Evolutionary conservation across 2,113 vertebrate species (phyloP), one percentile per base, ranked within the genome.

Genomic region (Pitta sordida): DNA sequence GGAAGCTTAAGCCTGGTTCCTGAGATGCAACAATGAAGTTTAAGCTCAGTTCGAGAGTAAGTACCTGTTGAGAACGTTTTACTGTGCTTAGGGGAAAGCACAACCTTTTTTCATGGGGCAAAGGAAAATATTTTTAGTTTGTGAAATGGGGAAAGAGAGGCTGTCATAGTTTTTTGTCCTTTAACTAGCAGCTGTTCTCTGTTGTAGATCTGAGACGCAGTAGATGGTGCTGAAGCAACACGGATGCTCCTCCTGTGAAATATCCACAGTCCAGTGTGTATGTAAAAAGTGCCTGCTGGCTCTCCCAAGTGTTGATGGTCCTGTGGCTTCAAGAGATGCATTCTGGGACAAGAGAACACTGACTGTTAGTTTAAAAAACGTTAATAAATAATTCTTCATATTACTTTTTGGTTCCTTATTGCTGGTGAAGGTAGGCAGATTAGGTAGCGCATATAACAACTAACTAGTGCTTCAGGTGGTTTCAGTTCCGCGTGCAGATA

Each of bases 181-280:
- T 83, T 96, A 93, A 95, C 86, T 73, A 69, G 91, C 74, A 93
- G 58, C 62, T 95, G n/a, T 95, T 93, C 77, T 96, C 81, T 93
- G 37, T 96, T 96, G 68, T 90, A 94, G 87, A 81, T 95, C 68
- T 80, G 91, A 88, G 73, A 77, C 7, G 87, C 94, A 84, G 88
- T 91, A 95, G 86, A 92, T 94, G 91, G 84, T 93, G 91, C 95
- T 91, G 96, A 95, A 94, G 89, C 70, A 94, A 87, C 91, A 29
- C 67, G 79, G 87, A 90, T 75, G 84, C 36, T 91, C 71, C 71
- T 76, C 48, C 79, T 55, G 48, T 76, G 94, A 71, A 80, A 51
- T 85, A 73, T 8, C 94, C 26, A 16, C 78, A 93, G 63, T 85
- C 90, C 67, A 53, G 23, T 62, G 69, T 41, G 23, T 49, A 29